Conservation (phyloP, 2,113 vertebrate genomes). For the Chinchilla lanigera region DNA sequence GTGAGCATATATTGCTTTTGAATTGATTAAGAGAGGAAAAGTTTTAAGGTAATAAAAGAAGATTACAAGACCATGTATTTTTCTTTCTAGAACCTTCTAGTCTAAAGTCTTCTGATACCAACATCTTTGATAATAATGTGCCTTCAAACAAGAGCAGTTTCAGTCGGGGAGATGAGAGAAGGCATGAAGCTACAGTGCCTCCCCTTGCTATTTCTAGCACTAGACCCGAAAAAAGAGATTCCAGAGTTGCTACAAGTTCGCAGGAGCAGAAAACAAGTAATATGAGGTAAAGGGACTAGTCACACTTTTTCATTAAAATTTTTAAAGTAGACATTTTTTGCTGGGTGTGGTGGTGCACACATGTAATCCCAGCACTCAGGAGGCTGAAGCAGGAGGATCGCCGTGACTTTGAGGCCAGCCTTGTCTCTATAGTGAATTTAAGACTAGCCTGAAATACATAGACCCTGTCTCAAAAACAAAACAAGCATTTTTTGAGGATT, state of each 20-base stretch:
- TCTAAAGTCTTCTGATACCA: constrained; percentile 86
- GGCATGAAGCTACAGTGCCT: constrained; percentile 87
- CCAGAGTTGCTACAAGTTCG: constrained; percentile 91
- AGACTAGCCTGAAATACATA: not conserved
- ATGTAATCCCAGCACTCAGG: not conserved
- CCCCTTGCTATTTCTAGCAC: constrained; percentile 90
- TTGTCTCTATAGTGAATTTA: not conserved
- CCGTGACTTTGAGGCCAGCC: not conserved
- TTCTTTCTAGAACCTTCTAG: constrained; percentile 91
- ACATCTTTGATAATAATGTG: constrained; percentile 86
- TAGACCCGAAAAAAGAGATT: constrained; percentile 90
- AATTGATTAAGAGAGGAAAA: not conserved
- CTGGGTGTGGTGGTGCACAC: not conserved
- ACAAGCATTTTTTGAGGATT: not conserved
- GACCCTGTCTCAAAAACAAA: not conserved
- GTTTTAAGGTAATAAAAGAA: not conserved
- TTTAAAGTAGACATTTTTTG: not conserved
- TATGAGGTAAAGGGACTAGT: constrained; percentile 84
- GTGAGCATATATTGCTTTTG: constrained; percentile 21
- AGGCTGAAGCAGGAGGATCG: not conserved
- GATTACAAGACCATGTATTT: not conserved
- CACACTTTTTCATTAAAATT: not conserved
- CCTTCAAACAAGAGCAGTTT: constrained; percentile 85
- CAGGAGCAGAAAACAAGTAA: constrained; percentile 88
- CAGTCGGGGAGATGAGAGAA: constrained; percentile 85